Percentiles rank a stretch among this genome's conserved stretches.
These are phyloP conservation scores for Proisotoma minuta DNA, from an alignment of 2,888 invertebrate species.

Conservation along the genomic window DNA sequence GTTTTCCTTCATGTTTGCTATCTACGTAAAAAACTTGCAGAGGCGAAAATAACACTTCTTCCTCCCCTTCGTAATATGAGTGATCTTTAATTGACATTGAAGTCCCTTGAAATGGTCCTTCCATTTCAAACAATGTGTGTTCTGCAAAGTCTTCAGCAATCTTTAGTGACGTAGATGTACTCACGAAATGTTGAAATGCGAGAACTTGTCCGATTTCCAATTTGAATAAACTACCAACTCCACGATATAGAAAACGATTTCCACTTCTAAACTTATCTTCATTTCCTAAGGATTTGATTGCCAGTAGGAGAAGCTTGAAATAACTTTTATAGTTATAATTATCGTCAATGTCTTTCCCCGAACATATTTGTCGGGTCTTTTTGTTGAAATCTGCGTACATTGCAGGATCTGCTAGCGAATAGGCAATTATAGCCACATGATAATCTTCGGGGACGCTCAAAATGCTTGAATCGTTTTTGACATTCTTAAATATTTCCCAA, in stretches of 20 bases:
- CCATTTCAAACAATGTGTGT: constrained; percentile 18
- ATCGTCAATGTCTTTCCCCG: constrained; percentile 22
- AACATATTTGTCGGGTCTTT: constrained; percentile 23
- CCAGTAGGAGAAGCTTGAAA: constrained; percentile 27
- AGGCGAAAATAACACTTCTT: constrained; percentile 27
- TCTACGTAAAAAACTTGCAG: constrained; percentile 22
- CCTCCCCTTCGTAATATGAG: constrained; percentile 16
- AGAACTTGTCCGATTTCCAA: constrained; percentile 21
- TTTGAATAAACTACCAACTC: constrained; percentile 7
- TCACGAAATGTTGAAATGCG: constrained; percentile 26
- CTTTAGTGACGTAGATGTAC: constrained; percentile 18
- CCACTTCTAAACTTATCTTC: neutral
- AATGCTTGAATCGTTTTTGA: constrained; percentile 15
- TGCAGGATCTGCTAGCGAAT: constrained; percentile 4
- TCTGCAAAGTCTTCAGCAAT: constrained; percentile 24
- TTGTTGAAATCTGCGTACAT: constrained; percentile 24
- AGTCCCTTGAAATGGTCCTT: constrained; percentile 24
- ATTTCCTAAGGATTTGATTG: constrained; percentile 16
- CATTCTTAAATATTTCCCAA: constrained; percentile 11
- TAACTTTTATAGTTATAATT: constrained; percentile 22
- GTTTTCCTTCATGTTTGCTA: constrained; percentile 22
- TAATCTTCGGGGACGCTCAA: constrained; percentile 24
- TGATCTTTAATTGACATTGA: constrained; percentile 23
- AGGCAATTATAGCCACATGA: constrained; percentile 28
- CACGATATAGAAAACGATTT: constrained; percentile 22